These are phyloP conservation scores for Lepidotrigona ventralis DNA, from an alignment of 1,140 invertebrate species.

Conservation along the genomic window DNA sequence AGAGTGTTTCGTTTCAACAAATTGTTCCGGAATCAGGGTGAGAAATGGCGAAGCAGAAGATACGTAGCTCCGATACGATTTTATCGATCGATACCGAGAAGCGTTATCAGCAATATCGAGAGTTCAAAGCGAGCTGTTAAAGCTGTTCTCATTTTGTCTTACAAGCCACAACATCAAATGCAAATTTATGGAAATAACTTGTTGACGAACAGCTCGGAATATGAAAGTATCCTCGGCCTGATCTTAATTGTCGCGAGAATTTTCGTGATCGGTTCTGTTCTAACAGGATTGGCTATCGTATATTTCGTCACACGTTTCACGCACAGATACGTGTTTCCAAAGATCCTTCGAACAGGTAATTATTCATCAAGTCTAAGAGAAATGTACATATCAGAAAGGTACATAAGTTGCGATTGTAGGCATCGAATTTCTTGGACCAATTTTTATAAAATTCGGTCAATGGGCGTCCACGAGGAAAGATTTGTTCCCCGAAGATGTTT, in stretches of 20 bases:
- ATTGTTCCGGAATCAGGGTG: not conserved
- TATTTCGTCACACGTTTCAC: conserved; percentile 53
- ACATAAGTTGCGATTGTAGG: conserved; percentile 41
- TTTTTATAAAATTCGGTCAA: conserved; percentile 81
- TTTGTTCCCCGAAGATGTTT: conserved; percentile 78
- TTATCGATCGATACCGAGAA: not conserved
- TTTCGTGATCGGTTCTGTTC: conserved; percentile 47
- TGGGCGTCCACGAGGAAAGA: conserved; percentile 80
- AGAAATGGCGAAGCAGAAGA: conserved; percentile 5
- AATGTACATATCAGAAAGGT: not conserved
- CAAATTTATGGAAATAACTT: not conserved
- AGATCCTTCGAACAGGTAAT: conserved; percentile 56
- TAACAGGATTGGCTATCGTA: conserved; percentile 30
- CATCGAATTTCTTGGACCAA: conserved; percentile 78
- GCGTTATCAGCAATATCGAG: not conserved
- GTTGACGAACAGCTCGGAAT: not conserved
- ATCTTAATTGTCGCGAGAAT: conserved; percentile 52
- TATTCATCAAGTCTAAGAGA: not conserved
- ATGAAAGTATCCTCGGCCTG: conserved; percentile 11
- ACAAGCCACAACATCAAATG: not conserved
- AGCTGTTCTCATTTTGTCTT: conserved; percentile 23
- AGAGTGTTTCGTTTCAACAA: conserved; percentile 4
- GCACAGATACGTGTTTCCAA: conserved; percentile 23
- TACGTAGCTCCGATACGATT: conserved; percentile 1
- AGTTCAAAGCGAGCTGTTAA: not conserved